These are phyloP conservation scores for Anoplopoma fimbria DNA, from an alignment of 2,113 vertebrate species.

Conservation along the genomic window DNA sequence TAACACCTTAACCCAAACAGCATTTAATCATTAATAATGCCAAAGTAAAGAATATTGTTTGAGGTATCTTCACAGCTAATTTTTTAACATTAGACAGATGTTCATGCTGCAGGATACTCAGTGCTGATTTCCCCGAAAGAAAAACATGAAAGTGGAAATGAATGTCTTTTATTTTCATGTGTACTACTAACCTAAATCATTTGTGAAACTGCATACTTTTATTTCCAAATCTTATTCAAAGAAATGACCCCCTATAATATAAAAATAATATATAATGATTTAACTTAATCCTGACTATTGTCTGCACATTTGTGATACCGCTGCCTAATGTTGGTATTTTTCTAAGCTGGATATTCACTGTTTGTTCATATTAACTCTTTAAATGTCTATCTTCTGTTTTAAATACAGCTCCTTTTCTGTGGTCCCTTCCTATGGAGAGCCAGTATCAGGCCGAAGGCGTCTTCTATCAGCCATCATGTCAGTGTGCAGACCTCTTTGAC, in stretches of 20 bases:
- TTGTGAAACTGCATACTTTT: not conserved
- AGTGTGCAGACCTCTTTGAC: conserved; percentile 78
- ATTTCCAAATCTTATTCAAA: not conserved
- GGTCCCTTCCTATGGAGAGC: conserved; percentile 13
- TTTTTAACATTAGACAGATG: not conserved
- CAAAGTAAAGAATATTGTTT: not conserved
- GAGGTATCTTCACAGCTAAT: not conserved
- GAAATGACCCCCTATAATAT: not conserved
- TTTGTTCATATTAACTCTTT: conserved; percentile 47
- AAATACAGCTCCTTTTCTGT: conserved; percentile 19
- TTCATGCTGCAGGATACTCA: not conserved
- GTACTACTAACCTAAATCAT: not conserved
- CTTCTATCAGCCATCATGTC: conserved; percentile 83
- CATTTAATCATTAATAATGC: not conserved
- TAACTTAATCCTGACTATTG: not conserved
- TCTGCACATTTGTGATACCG: conserved; percentile 5
- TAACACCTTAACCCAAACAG: not conserved
- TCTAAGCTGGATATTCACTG: conserved; percentile 15
- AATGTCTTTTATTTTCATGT: not conserved
- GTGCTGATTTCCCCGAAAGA: not conserved
- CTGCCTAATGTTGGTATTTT: conserved; percentile 7
- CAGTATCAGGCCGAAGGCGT: conserved; percentile 54
- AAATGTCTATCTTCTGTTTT: conserved; percentile 48
- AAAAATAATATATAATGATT: not conserved
- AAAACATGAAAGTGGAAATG: not conserved